A percentile compares a stretch with the other conserved stretches of the same genome.
These are phyloP conservation scores for Calycopis cecrops DNA, from an alignment of 1,140 invertebrate species.

Conservation along the genomic window DNA sequence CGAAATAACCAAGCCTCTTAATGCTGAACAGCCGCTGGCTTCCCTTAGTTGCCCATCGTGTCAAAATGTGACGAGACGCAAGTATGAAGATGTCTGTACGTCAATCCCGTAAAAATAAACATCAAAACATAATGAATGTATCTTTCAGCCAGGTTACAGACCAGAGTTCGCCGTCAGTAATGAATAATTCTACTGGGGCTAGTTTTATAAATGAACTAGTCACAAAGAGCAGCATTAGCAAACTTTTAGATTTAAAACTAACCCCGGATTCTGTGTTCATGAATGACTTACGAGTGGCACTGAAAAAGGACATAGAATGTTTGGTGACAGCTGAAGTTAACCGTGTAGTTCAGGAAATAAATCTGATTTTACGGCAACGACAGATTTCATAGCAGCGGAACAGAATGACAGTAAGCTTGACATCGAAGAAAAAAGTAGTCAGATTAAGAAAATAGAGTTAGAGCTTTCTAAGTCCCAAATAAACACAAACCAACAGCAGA, in stretches of 20 bases:
- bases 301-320: neutral
- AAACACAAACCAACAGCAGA: neutral
- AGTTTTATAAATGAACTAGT: neutral
- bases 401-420: neutral
- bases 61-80: neutral
- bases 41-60: neutral
- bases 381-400: neutral
- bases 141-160: neutral
- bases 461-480: neutral
- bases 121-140: neutral
- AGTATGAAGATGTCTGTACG: neutral
- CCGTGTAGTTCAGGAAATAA: neutral
- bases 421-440: neutral
- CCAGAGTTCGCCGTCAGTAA: neutral
- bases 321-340: neutral
- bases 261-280: neutral
- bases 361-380: neutral
- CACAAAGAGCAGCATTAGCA: neutral
- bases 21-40: neutral
- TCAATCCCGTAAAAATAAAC: neutral
- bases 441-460: neutral
- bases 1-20: neutral
- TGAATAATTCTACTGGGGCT: neutral
- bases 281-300: neutral
- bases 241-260: neutral